Base-by-base conservation (phyloP, 2,113 vertebrate species). In the Apaloderma vittatum region DNA sequence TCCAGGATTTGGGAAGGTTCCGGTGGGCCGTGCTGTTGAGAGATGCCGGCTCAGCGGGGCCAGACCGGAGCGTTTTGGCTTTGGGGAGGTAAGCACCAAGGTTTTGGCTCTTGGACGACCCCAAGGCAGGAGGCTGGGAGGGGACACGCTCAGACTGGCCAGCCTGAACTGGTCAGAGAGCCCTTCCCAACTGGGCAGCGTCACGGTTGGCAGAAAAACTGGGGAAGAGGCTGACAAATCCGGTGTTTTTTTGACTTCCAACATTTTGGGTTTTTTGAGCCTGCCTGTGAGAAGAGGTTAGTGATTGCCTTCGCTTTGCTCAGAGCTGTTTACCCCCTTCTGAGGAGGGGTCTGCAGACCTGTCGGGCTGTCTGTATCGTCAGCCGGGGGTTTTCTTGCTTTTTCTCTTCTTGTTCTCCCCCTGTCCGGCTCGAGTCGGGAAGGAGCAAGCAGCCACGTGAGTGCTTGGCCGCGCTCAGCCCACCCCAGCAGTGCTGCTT, bases 361-460 rank as follows among this genome's bases (percentile, higher is more conserved):
- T 26, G 13, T 43, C 30, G 21, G 30, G 26, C 58, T 48, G 21
- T 18, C 22, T 55, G 27, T 55, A 23, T n/a, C n/a, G 63, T 48
- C 57, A 43, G 8, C 20, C 11, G 3, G 19, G n/a, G 16, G 4
- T 58, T 66, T 58, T 57, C 17, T 46, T 45, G 27, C 66, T 34
- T 73, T 57, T 48, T 24, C 19, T 22, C 16, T 24, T 85, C 36
- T 12, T 40, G 40, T 10, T 40, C 40, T 40, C 40, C 40, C 40
- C 34, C 11, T 1, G 6, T 27, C 26, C 1, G 0, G 8, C 36
- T 14, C 6, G 11, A 13, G n/a, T 54, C 32, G 23, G 49, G 36
- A 45, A 48, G 11, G 23, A 24, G 54, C 0, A 13, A 70, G 51
- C 5, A 7, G n/a, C 43, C 15, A n/a, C 1, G 11, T 4, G n/a